Evolutionary conservation across 2,113 vertebrate species (phyloP).

Genomic region (Perca flavescens): DNA sequence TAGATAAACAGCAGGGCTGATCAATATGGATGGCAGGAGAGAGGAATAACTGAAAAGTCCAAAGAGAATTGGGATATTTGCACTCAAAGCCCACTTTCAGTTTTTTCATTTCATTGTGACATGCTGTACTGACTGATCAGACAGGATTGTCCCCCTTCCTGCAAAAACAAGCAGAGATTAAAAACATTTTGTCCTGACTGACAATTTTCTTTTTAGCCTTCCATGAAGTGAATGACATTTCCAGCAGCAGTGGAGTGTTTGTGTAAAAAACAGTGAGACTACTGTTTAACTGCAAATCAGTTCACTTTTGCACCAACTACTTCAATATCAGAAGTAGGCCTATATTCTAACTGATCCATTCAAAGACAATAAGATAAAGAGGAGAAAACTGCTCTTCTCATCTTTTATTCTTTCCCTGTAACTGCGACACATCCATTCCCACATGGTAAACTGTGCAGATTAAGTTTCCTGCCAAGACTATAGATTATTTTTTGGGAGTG

Average conservation of each 20-base stretch:
- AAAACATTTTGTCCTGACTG: conserved; percentile 56
- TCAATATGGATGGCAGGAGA: conserved; percentile 44
- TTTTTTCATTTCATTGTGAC: conserved; percentile 29
- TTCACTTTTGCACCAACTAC: conserved; percentile 16
- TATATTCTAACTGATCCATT: neutral
- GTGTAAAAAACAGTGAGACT: conserved; percentile 10
- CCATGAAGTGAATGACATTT: conserved; percentile 41
- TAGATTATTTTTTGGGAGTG: neutral
- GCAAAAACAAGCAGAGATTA: conserved; percentile 52
- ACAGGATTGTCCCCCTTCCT: conserved; percentile 44
- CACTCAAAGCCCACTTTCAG: neutral
- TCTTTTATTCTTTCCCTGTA: neutral
- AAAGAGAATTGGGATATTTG: conserved; percentile 37
- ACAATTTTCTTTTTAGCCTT: conserved; percentile 28
- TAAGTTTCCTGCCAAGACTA: neutral
- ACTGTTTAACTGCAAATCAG: neutral
- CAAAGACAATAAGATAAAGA: neutral
- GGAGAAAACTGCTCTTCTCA: neutral
- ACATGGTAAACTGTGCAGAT: neutral
- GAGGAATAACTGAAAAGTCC: conserved; percentile 20
- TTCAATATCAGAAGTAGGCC: neutral
- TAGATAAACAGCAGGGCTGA: conserved; percentile 37
- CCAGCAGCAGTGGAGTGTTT: neutral
- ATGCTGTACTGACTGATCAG: conserved; percentile 34
- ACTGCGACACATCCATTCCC: neutral